phyloP scores from a whole-genome alignment of 2,113 vertebrate species.

The Equus quagga region DNA sequence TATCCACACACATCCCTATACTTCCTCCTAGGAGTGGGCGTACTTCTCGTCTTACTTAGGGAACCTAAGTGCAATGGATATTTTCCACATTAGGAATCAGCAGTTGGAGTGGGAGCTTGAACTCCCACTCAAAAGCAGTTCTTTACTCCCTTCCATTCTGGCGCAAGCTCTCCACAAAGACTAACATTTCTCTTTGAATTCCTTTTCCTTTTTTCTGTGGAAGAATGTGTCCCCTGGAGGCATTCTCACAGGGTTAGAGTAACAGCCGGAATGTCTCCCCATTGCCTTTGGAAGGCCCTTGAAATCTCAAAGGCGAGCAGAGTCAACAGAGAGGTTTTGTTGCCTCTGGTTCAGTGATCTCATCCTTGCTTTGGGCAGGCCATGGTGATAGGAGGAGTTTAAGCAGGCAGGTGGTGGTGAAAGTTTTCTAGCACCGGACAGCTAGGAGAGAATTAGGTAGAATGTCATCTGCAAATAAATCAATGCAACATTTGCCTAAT shows the following conservation, averaged over 20 bases:
- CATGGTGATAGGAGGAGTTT: background rate
- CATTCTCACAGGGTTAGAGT: conserved; percentile 17
- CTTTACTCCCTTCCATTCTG: background rate
- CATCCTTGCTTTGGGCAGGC: background rate
- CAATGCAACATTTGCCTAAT: background rate
- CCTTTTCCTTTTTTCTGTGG: background rate
- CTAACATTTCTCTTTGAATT: conserved; percentile 21
- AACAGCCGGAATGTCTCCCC: background rate
- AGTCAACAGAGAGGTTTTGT: background rate
- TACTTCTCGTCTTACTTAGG: background rate
- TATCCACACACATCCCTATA: background rate
- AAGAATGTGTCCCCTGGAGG: conserved; percentile 30
- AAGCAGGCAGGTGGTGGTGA: background rate
- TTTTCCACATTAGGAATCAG: background rate
- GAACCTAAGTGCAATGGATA: background rate
- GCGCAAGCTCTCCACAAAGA: background rate
- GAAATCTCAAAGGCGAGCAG: background rate
- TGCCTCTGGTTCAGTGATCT: background rate
- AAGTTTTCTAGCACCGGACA: background rate
- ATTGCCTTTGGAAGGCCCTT: background rate
- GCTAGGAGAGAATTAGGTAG: background rate
- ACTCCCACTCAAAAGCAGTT: background rate
- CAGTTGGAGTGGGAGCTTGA: background rate
- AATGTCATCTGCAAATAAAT: background rate
- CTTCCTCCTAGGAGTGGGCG: background rate